Evolutionary conservation across 1,140 invertebrate genomes (phyloP).

Genomic region (Neocloeon triangulifer): DNA sequence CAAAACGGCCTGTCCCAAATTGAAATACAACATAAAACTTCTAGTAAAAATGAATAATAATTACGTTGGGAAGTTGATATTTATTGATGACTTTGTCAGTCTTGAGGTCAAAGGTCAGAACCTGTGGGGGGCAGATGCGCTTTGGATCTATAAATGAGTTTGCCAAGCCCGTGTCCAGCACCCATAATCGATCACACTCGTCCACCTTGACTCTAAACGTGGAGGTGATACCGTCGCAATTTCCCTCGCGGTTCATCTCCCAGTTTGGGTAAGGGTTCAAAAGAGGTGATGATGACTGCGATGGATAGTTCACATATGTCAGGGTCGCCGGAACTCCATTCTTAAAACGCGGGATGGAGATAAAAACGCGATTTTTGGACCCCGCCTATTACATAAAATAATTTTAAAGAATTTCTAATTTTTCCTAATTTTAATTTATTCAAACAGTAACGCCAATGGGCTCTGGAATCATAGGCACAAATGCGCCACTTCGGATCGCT

Average conservation of each 20-base stretch:
- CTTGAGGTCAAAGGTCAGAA: conserved; percentile 28
- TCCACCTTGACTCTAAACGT: conserved; percentile 15
- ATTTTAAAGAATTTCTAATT: too few relatives aligned
- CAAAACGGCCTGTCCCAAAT: neutral
- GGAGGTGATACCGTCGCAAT: conserved; percentile 1
- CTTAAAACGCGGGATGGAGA: conserved; percentile 50
- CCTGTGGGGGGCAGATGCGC: conserved; percentile 23
- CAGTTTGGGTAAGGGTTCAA: conserved; percentile 41
- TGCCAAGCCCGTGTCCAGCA: conserved; percentile 23
- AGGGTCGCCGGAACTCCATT: conserved; percentile 47
- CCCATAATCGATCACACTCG: conserved; percentile 31
- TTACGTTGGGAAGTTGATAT: conserved; percentile 17
- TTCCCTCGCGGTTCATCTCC: conserved; percentile 5
- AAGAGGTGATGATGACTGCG: conserved; percentile 17
- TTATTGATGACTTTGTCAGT: conserved; percentile 25
- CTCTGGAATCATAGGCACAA: neutral
- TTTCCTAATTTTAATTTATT: too few relatives aligned
- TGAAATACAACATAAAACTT: too few relatives aligned
- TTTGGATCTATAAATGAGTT: conserved; percentile 15
- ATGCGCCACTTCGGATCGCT: neutral
- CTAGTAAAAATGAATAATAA: too few relatives aligned
- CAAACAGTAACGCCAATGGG: conserved; percentile 4
- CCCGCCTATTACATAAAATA: too few relatives aligned
- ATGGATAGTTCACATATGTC: conserved; percentile 22
- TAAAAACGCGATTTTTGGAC: conserved; percentile 22